Conservation (phyloP, 1,140 invertebrate genomes). For the Achatina immaculata region DNA sequence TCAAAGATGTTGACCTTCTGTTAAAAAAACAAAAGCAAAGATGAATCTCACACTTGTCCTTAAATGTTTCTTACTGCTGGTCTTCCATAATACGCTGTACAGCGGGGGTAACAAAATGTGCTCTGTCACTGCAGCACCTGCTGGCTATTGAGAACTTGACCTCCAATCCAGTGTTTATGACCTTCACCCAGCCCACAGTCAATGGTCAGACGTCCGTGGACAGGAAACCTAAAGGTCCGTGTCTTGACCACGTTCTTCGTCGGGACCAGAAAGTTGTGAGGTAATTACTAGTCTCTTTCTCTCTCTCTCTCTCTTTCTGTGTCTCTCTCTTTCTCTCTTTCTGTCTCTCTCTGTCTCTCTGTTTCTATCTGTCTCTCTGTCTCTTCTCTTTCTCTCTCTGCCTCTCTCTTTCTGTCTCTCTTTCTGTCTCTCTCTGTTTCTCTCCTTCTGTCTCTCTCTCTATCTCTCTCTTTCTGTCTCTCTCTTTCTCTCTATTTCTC, state of each 20-base stretch:
- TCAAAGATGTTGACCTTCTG: no score
- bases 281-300: background rate
- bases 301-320: slow-evolving; percentile 1
- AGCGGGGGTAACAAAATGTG: no score
- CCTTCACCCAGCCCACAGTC: background rate
- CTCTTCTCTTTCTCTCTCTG: slow-evolving; percentile 12
- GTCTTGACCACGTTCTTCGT: slow-evolving; percentile 1
- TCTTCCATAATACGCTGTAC: no score
- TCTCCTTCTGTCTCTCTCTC: slow-evolving; percentile 6
- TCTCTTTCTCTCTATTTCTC: slow-evolving; percentile 8
- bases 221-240: slow-evolving; percentile 16
- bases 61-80: no score
- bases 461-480: background rate
- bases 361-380: slow-evolving; percentile 10
- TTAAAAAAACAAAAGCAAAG: no score
- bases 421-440: background rate
- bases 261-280: background rate
- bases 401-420: slow-evolving; percentile 17
- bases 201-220: background rate
- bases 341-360: slow-evolving; percentile 10
- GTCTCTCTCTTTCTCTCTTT: slow-evolving; percentile 5
- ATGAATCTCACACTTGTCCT: no score
- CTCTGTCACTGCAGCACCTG: background rate
- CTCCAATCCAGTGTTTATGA: background rate
- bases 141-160: background rate